A percentile compares a stretch with the other conserved stretches of the same genome.
Conservation (phyloP, 2,113 vertebrate species). For the Proteles cristata region DNA sequence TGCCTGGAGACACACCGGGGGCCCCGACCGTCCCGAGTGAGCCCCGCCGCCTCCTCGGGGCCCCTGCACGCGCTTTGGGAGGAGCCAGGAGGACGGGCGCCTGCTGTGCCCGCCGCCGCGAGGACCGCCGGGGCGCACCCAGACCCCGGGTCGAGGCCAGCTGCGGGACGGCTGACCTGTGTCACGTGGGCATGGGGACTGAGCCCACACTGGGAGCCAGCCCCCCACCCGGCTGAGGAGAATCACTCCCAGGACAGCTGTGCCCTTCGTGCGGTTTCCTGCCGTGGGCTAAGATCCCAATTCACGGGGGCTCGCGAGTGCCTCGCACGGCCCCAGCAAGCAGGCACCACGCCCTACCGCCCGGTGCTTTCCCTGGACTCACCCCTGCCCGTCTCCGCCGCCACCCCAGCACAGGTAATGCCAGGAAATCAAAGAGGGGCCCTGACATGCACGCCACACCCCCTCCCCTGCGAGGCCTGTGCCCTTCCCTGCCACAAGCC, state of each 20-base stretch:
- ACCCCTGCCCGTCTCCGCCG: no score
- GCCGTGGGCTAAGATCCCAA: background rate
- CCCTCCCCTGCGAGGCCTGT: background rate
- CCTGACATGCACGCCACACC: background rate
- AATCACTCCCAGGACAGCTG: background rate
- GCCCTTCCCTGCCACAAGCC: background rate
- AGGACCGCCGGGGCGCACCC: no score
- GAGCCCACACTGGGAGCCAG: background rate
- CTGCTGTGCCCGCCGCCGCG: background rate
- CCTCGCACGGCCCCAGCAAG: background rate
- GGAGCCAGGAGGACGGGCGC: background rate
- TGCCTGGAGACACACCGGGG: slow-evolving; percentile 85
- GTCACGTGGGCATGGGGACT: background rate
- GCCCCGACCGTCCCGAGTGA: background rate
- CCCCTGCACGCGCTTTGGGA: background rate
- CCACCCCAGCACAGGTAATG: background rate
- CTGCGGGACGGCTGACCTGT: background rate
- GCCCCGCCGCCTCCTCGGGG: background rate
- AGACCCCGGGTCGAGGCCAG: background rate
- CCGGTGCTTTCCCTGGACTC: background rate
- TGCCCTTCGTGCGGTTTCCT: background rate
- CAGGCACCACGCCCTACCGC: background rate
- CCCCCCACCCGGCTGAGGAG: background rate
- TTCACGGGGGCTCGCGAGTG: background rate
- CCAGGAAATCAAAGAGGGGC: background rate